phyloP scores from a whole-genome alignment of 2,797 vertebrate genomes.

The Pseudochaenichthys georgianus region DNA sequence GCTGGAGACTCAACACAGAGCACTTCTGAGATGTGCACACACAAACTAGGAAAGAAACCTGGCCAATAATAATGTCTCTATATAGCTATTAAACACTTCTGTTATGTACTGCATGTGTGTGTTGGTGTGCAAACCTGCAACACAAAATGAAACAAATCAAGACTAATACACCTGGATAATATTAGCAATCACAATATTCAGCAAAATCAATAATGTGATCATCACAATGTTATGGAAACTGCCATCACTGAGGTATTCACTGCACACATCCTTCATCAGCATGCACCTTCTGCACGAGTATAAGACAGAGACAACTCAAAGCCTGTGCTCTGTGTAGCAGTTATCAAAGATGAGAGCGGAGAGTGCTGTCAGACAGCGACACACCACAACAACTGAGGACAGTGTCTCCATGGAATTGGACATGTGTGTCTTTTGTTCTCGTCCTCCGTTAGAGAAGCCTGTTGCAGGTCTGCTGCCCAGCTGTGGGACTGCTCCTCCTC shows the following conservation, averaged over 20 bases:
- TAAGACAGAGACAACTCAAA: background rate
- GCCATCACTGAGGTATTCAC: background rate
- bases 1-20: background rate
- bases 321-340: background rate
- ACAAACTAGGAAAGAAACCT: background rate
- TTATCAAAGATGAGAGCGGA: background rate
- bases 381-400: constrained; percentile 11
- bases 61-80: too few species aligned
- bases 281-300: background rate
- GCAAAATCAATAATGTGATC: too few species aligned
- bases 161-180: background rate
- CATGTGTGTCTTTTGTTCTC: constrained; percentile 10
- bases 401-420: constrained; percentile 7
- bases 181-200: background rate
- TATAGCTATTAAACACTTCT: too few species aligned
- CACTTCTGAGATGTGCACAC: background rate
- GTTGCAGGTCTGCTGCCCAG: constrained; percentile 23
- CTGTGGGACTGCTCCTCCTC: constrained; percentile 8
- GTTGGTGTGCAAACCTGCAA: background rate
- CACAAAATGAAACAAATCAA: background rate
- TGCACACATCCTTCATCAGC: background rate
- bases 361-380: constrained; percentile 7
- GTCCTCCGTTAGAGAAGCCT: constrained; percentile 23
- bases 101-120: background rate
- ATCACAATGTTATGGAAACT: too few species aligned